phyloP scores from a whole-genome alignment of 2,113 vertebrate genomes.

The Tragelaphus imberbis region DNA sequence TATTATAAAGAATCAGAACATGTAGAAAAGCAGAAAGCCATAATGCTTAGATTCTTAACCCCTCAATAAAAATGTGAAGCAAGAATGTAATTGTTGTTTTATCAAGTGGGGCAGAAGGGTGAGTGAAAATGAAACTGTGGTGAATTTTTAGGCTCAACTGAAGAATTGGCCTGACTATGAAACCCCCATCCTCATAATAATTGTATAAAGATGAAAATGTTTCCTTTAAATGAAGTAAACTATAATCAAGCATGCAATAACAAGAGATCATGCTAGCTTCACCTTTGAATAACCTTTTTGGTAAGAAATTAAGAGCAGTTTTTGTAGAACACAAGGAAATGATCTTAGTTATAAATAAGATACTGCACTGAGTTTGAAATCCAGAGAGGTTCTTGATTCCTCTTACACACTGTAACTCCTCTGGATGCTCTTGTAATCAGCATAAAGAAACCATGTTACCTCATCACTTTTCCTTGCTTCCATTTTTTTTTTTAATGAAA shows the following conservation, averaged over 20 bases:
- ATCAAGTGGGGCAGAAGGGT: background rate
- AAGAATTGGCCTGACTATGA: background rate
- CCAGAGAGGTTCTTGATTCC: background rate
- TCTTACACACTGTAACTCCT: background rate
- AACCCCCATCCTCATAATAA: background rate
- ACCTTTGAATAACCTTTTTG: background rate
- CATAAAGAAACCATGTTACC: background rate
- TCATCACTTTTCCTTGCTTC: background rate
- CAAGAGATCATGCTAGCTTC: background rate
- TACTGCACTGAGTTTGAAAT: background rate
- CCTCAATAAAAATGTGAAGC: background rate
- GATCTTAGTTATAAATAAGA: background rate
- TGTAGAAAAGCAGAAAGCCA: background rate
- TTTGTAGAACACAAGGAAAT: background rate
- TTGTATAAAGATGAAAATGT: background rate
- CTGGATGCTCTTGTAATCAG: background rate
- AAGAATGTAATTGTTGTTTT: background rate
- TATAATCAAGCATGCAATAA: background rate
- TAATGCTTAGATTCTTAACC: background rate
- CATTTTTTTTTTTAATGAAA: background rate
- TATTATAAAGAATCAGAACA: background rate
- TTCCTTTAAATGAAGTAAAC: background rate
- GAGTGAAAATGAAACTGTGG: background rate
- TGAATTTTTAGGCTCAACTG: background rate
- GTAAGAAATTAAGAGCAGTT: background rate